phyloP scores from a whole-genome alignment of 2,888 invertebrate genomes.

The Neocrepidodera transversa region DNA sequence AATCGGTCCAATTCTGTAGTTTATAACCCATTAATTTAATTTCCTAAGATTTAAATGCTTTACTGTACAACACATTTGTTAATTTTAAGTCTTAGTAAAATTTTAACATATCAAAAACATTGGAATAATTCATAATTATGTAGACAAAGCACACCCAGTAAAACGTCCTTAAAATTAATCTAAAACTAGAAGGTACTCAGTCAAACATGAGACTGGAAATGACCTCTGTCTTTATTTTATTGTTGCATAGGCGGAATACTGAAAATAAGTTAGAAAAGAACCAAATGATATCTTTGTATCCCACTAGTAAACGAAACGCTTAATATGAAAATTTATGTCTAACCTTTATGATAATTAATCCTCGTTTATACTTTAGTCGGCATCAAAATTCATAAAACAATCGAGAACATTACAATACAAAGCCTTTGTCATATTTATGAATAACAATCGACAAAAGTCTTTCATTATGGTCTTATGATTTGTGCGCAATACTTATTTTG shows the following conservation, averaged over 20 bases:
- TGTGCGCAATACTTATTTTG: conserved; percentile 10
- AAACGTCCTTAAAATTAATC: background rate
- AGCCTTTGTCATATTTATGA: conserved; percentile 15
- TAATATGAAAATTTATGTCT: conserved; percentile 14
- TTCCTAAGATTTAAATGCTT: no score
- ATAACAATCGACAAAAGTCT: conserved; percentile 13
- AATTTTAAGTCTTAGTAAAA: no score
- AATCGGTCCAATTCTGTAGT: no score
- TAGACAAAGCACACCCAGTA: background rate
- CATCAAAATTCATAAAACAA: conserved; percentile 12
- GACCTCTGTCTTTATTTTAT: conserved; percentile 7
- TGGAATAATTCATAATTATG: no score
- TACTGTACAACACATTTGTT: no score
- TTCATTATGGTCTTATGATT: conserved; percentile 13
- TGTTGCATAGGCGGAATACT: conserved; percentile 2
- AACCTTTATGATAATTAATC: conserved; percentile 15
- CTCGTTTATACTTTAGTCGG: conserved; percentile 4
- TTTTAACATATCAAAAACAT: no score
- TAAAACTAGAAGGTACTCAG: conserved; percentile 5
- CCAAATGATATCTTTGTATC: conserved; percentile 4
- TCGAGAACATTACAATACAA: conserved; percentile 12
- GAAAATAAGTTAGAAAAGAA: conserved; percentile 6
- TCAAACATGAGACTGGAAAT: background rate
- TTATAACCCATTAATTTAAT: no score
- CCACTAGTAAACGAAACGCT: conserved; percentile 10